Evolutionary conservation across 1,140 invertebrate species (phyloP), one percentile per base, ranked within the genome.

Genomic region (Leptonema lineaticorne): DNA sequence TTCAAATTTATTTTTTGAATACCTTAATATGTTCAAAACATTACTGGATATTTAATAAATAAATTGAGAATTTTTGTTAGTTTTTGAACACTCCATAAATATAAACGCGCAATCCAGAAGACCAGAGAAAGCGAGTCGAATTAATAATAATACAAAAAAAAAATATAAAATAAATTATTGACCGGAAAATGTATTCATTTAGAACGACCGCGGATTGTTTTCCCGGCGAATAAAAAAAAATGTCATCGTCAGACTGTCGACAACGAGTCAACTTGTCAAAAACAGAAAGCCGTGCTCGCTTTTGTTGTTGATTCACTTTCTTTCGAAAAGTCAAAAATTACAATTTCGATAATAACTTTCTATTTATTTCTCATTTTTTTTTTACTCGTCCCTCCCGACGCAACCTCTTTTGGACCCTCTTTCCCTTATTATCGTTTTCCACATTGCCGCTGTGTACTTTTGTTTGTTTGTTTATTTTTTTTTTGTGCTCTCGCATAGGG

Each of bases 341-440:
- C 50, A 53, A 53, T 53, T 53, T 53, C 50, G 50, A 53, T 53
- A 53, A 53, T 53, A 53, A 53, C 50, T 53, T 53, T 53, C n/a
- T n/a, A n/a, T n/a, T n/a, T n/a, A n/a, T n/a, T n/a, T n/a, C n/a
- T n/a, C n/a, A n/a, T n/a, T n/a, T n/a, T n/a, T n/a, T n/a, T n/a
- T n/a, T n/a, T n/a, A n/a, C n/a, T n/a, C n/a, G n/a, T n/a, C 37
- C 37, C 37, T 41, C 37, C 37, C 37, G 16, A 14, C 37, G 37
- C 37, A 41, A 41, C 37, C 20, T 53, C 18, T 20, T 48, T 2
- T 33, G 11, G 11, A 33, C 11, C 5, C 11, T 33, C 11, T 33
- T 33, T 11, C 11, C 30, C n/a, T n/a, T n/a, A n/a, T 33, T 33
- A 33, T 33, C 11, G 30, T 33, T 33, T 33, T 6, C 30, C 5